Percentiles rank a stretch among this genome's conserved stretches.
phyloP scores from a whole-genome alignment of 2,113 vertebrate genomes.

The Misgurnus mizolepis region DNA sequence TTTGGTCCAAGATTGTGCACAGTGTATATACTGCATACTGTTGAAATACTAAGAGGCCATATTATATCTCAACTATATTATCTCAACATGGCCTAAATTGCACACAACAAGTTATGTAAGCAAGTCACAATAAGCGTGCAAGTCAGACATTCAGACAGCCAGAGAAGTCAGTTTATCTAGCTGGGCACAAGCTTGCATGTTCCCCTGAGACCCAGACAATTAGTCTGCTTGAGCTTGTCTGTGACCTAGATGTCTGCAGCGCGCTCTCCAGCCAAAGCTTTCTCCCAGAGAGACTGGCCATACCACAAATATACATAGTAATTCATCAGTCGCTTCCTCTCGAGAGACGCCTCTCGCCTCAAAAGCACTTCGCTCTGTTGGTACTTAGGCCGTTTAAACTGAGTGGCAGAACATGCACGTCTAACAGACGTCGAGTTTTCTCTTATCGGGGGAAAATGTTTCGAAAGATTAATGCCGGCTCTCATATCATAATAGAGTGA shows the following conservation, averaged over 20 bases:
- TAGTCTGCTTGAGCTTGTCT: slow-evolving; percentile 59
- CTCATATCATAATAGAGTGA: background rate
- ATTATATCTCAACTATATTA: background rate
- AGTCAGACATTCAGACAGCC: slow-evolving; percentile 25
- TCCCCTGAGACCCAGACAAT: slow-evolving; percentile 52
- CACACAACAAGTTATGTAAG: background rate
- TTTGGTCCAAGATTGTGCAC: no score
- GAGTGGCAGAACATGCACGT: slow-evolving; percentile 7
- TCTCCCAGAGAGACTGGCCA: slow-evolving; percentile 39
- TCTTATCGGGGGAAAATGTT: slow-evolving; percentile 16
- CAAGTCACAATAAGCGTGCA: background rate
- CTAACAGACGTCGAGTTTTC: background rate
- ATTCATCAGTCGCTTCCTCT: slow-evolving; percentile 33
- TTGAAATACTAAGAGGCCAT: background rate
- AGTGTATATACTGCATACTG: background rate
- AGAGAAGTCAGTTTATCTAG: slow-evolving; percentile 32
- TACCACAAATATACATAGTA: slow-evolving; percentile 39
- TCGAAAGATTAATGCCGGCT: slow-evolving; percentile 20
- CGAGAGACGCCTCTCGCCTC: slow-evolving; percentile 18
- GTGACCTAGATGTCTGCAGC: slow-evolving; percentile 65
- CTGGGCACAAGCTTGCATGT: slow-evolving; percentile 29
- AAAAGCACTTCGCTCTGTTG: slow-evolving; percentile 33
- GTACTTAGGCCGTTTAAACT: slow-evolving; percentile 24
- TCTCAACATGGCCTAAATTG: background rate
- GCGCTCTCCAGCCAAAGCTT: slow-evolving; percentile 40